Evolutionary conservation across 2,113 vertebrate species (phyloP).

Genomic region (Megatriorchis doriae): DNA sequence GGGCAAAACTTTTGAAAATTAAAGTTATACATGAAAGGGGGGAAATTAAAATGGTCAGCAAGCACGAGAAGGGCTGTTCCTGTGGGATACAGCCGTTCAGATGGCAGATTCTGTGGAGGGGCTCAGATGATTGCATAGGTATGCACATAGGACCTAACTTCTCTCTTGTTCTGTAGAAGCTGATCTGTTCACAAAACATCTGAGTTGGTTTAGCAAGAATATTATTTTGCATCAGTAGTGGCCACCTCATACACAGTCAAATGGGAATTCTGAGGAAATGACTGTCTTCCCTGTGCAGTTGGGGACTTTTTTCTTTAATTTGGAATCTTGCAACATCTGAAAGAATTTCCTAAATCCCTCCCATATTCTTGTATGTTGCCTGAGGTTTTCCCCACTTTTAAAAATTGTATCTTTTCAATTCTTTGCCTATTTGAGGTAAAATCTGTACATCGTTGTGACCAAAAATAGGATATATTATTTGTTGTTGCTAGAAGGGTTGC

Average conservation of each 20-base stretch:
- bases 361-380: background rate
- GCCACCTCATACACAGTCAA: background rate
- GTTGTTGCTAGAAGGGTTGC: background rate
- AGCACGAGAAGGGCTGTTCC: background rate
- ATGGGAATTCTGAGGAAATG: background rate
- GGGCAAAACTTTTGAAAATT: background rate
- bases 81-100: background rate
- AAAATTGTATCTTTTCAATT: background rate
- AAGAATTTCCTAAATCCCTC: background rate
- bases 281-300: background rate
- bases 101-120: background rate
- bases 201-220: background rate
- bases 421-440: background rate
- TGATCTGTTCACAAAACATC: background rate
- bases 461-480: background rate
- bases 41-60: background rate
- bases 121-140: rapidly evolving
- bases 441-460: background rate
- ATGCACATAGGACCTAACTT: rapidly evolving
- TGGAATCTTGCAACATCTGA: background rate
- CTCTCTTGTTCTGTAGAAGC: background rate
- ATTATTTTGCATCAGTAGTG: background rate
- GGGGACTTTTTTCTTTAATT: background rate
- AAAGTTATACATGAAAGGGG: background rate
- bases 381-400: background rate